Base-by-base conservation (phyloP, 1,140 invertebrate genomes). In the Lasioglossum albipes region DNA sequence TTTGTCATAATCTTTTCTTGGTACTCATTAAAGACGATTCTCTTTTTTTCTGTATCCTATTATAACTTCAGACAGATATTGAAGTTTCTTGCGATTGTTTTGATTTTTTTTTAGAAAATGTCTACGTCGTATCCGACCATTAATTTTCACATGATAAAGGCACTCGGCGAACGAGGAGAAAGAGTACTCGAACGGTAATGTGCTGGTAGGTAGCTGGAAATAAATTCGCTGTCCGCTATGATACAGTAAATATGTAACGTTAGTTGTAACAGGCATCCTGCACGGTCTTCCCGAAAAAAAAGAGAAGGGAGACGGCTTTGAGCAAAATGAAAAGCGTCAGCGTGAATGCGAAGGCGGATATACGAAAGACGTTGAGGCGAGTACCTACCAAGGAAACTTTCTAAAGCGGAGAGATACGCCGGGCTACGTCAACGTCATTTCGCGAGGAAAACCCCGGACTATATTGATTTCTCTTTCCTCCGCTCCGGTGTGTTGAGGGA, bases 291-390 rank as follows among this genome's bases (percentile, higher is more conserved):
- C 20, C 7, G 0, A 7, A n/a, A 59, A 59, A 18, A 18, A 18
- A 52, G 4, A 18, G 13, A 54, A 3, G 52, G 13, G 57, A n/a
- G 18, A 59, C 57, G n/a, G 57, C 57, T 59, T 59, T 59, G 57
- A 59, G 57, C 57, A 59, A 59, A 59, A 20, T 59, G 57, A 59
- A 59, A 59, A 59, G 57, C 57, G 57, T 59, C 57, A 57, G n/a
- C 57, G 57, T 59, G 57, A 59, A 59, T 59, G 20, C 57, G n/a
- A n/a, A 59, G 20, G n/a, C n/a, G 57, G 57, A 59, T n/a, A 59
- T n/a, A n/a, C 57, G 57, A n/a, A 59, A 59, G 57, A 59, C 57
- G 57, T 59, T n/a, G 57, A 59, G 57, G n/a, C 57, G 57, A 59
- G 57, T 59, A 59, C 9, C 57, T 59, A 59, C 9, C 57, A 59